Percentiles rank a stretch among this genome's conserved stretches.
phyloP scores from a whole-genome alignment of 2,888 invertebrate genomes.

The Mimachlamys varia region DNA sequence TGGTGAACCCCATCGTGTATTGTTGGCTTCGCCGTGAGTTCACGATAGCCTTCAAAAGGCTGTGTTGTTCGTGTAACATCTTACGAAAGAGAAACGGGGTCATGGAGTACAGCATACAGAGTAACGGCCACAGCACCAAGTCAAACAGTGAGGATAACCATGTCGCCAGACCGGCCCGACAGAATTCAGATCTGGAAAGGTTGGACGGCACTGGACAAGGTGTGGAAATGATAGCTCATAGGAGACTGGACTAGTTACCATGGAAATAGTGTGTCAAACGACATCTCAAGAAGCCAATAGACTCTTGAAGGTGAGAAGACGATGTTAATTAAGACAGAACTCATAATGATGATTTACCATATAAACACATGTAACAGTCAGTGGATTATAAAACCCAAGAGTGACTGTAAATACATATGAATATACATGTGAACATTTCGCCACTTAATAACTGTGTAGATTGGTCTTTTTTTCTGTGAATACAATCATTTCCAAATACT shows the following conservation, averaged over 20 bases:
- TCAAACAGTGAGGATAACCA: neutral
- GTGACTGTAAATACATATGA: no score
- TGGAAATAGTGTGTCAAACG: no score
- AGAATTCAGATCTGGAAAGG: neutral
- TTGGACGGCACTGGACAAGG: neutral
- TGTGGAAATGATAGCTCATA: neutral
- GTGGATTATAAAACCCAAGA: no score
- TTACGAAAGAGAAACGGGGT: neutral
- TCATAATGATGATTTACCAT: no score
- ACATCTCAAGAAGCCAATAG: no score
- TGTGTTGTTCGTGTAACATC: conserved; percentile 3
- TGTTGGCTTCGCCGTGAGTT: conserved; percentile 54
- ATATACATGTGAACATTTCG: no score
- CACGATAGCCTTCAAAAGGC: conserved; percentile 43
- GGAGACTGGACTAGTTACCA: neutral
- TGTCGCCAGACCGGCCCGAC: neutral
- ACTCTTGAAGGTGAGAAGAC: no score
- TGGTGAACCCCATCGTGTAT: conserved; percentile 54
- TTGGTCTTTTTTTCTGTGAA: no score
- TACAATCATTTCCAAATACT: no score
- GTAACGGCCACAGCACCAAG: neutral
- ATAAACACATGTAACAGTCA: no score
- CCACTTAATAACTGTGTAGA: no score
- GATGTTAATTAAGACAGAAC: no score
- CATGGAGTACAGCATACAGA: neutral